Conservation (phyloP, 2,797 vertebrate species). For the Staurois parvus region DNA sequence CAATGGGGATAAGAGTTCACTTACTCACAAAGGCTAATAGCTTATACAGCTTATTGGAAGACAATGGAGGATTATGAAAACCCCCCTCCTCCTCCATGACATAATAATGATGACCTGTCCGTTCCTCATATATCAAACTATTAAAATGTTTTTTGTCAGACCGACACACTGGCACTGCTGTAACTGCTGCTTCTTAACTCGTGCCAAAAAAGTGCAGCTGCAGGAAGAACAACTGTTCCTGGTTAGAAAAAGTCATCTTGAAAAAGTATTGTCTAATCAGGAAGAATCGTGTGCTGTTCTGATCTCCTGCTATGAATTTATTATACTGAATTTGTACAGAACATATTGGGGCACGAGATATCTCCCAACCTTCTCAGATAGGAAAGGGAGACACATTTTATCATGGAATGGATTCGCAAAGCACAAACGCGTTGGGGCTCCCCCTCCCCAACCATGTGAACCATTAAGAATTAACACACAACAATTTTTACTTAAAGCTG, state of each 20-base stretch:
- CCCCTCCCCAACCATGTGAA: too few relatives aligned
- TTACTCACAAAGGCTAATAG: not conserved
- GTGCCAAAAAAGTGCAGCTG: conserved; percentile 49
- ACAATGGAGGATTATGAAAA: conserved; percentile 6
- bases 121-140: conserved; percentile 11
- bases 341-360: conserved; percentile 2
- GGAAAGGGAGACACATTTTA: too few relatives aligned
- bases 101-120: conserved; percentile 6
- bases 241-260: conserved; percentile 27
- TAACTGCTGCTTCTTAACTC: conserved; percentile 42
- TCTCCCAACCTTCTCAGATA: not conserved
- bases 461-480: too few relatives aligned
- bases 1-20: not conserved
- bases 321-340: conserved; percentile 16
- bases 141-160: conserved; percentile 7
- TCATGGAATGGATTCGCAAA: too few relatives aligned
- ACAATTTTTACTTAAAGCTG: too few relatives aligned
- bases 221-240: conserved; percentile 47
- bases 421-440: too few relatives aligned
- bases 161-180: conserved; percentile 32
- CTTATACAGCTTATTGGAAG: conserved; percentile 2
- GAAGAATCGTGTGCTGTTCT: conserved; percentile 13
- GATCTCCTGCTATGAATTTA: conserved; percentile 32
- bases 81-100: not conserved
- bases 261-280: conserved; percentile 31